Percentiles rank a stretch among this genome's conserved stretches.
phyloP scores from a whole-genome alignment of 2,113 vertebrate genomes.

The Acanthisitta chloris region DNA sequence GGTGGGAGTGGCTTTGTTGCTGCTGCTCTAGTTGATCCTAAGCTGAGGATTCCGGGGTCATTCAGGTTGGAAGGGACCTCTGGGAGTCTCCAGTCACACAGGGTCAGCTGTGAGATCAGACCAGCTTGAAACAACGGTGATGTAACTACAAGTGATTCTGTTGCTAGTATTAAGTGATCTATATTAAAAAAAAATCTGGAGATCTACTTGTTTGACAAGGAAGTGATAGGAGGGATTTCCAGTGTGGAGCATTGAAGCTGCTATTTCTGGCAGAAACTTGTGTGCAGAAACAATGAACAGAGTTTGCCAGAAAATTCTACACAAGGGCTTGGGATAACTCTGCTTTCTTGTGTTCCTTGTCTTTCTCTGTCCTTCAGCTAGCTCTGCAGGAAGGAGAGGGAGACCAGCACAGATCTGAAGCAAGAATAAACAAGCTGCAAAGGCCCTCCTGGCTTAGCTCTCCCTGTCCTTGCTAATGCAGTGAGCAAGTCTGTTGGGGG shows the following conservation, averaged over 20 bases:
- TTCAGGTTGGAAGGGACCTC: neutral
- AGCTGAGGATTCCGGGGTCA: neutral
- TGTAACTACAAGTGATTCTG: neutral
- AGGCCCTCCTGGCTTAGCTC: neutral
- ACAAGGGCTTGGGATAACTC: neutral
- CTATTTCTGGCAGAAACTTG: neutral
- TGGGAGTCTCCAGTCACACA: neutral
- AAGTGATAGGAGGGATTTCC: neutral
- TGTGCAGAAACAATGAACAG: neutral
- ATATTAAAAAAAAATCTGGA: neutral
- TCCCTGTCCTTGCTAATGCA: neutral
- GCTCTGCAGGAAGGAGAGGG: neutral
- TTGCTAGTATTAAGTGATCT: neutral
- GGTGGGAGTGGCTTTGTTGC: neutral
- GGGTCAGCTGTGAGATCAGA: neutral
- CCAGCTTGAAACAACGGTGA: neutral
- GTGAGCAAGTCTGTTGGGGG: neutral
- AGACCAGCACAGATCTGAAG: neutral
- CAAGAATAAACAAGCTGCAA: neutral
- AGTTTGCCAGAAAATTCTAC: neutral
- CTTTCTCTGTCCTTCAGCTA: neutral
- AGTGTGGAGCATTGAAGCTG: neutral
- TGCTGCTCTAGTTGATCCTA: neutral
- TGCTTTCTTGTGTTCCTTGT: neutral
- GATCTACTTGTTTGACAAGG: neutral